Evolutionary conservation across 2,113 vertebrate genomes (phyloP), one percentile per base, ranked within the genome.

Genomic region (Camelus dromedarius): DNA sequence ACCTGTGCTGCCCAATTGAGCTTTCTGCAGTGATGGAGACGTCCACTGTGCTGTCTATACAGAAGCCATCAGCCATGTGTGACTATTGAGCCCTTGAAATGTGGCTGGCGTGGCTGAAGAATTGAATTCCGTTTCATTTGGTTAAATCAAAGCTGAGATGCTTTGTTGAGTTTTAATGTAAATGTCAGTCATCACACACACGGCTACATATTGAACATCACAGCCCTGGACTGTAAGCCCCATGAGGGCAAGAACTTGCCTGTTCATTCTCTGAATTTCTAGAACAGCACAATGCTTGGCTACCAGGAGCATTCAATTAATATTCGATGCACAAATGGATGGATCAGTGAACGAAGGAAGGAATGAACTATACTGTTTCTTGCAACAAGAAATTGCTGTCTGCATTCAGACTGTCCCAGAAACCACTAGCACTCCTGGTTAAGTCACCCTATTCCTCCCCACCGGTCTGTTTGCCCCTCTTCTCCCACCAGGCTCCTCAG

Each of bases 1-100:
- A 42, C 38, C 19, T 0, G 0, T 0, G 1, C 16, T 7, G 6
- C 11, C 69, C n/a, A 3, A 1, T 0, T 2, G 50, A 38, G 8
- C 54, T 11, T 88, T 9, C 16, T 18, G 9, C 46, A n/a, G 4
- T 6, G 22, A 18, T 7, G 28, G 70, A 56, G 18, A 8, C 6
- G 22, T 19, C 35, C 28, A 4, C 28, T 15, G 13, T 8, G 12
- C 38, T 20, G 3, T 2, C 35, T 73, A 1, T 1, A 3, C 12
- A 1, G n/a, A 16, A 9, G 46, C 52, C 38, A 2, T 42, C 5
- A 20, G 84, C 52, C 75, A 18, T 1, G 0, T 22, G 66, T 7
- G 72, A 30, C 80, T 24, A 1, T 0, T 4, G 38, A 26, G 13
- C 6, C 0, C 66, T 15, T 30, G 56, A 19, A 16, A 38, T 1